These are phyloP conservation scores for Epinotia bilunana DNA, from an alignment of 2,888 invertebrate species.

Conservation along the genomic window DNA sequence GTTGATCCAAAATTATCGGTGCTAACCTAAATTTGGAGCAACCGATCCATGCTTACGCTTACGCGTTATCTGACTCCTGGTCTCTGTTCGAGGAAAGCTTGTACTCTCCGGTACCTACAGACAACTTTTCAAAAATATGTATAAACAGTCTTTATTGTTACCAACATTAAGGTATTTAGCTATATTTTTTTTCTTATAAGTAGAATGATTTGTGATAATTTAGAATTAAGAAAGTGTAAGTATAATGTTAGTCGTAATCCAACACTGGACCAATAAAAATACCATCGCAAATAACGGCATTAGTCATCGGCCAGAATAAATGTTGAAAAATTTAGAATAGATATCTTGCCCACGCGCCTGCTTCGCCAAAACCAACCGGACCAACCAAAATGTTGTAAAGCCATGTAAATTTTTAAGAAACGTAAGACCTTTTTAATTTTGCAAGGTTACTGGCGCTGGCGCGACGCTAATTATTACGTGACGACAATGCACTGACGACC, in stretches of 20 bases:
- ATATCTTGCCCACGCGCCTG: constrained; percentile 64
- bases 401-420: background rate
- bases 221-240: too few species aligned
- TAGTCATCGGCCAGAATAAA: constrained; percentile 75
- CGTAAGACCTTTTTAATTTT: constrained; percentile 30
- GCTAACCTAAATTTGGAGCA: too few species aligned
- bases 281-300: constrained; percentile 69
- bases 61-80: too few species aligned
- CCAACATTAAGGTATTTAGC: too few species aligned
- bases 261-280: constrained; percentile 73
- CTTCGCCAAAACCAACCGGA: constrained; percentile 59
- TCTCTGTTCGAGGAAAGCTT: too few species aligned
- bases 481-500: constrained; percentile 54
- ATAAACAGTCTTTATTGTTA: too few species aligned
- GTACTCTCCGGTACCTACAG: too few species aligned
- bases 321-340: constrained; percentile 63
- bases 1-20: background rate
- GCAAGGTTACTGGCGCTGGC: background rate
- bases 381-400: constrained; percentile 14
- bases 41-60: background rate
- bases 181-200: too few species aligned
- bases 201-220: too few species aligned
- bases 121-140: too few species aligned
- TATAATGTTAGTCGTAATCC: constrained; percentile 58
- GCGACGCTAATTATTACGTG: constrained; percentile 50